Conservation (phyloP, 2,888 invertebrate genomes). For the Microctonus hyperodae region DNA sequence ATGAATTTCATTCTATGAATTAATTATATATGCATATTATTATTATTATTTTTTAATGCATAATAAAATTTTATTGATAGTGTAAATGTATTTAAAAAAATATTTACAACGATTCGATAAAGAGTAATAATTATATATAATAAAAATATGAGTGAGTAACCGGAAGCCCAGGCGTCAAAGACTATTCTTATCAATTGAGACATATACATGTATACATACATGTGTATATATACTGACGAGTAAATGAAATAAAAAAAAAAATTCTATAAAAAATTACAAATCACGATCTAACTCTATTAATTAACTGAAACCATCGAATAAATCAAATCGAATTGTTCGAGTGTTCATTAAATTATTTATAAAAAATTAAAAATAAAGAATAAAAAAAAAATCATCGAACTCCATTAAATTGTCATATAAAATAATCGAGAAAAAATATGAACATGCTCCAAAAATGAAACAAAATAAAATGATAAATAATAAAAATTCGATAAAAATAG, state of each 20-base stretch:
- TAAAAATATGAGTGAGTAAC: constrained; percentile 11
- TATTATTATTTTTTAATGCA: too few relatives aligned
- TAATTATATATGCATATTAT: too few relatives aligned
- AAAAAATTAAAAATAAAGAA: neutral
- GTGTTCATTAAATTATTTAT: neutral
- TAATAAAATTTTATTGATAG: too few relatives aligned
- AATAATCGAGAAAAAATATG: neutral
- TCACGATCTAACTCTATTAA: neutral
- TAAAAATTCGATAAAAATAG: neutral
- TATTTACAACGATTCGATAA: neutral
- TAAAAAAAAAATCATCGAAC: neutral
- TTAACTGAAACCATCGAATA: neutral
- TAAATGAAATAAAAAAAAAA: neutral
- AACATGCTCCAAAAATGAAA: neutral
- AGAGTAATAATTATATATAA: too few relatives aligned
- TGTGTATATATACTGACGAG: too few relatives aligned
- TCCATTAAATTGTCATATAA: neutral
- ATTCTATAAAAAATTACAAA: neutral
- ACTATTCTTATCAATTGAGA: neutral
- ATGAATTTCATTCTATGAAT: too few relatives aligned
- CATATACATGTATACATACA: too few relatives aligned
- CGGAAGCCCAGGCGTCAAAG: constrained; percentile 24
- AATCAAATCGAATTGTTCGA: neutral
- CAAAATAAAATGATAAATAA: neutral
- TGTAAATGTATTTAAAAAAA: too few relatives aligned